phyloP scores from a whole-genome alignment of 2,797 vertebrate genomes.

The Lacerta viridis region DNA sequence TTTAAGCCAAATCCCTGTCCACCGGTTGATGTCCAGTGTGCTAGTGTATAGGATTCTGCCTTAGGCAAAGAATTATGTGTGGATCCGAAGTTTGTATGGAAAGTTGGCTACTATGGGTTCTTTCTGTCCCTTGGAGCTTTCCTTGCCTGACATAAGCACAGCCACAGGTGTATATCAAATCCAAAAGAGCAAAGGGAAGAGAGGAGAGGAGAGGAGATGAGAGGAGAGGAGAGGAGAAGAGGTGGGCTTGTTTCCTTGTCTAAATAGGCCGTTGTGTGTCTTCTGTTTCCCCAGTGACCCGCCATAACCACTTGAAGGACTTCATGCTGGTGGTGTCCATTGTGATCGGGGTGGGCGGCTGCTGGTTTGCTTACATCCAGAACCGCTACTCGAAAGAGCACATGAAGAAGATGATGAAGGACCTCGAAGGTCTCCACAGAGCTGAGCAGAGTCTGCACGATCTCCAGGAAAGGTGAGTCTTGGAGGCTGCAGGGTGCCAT shows the following conservation, averaged over 20 bases:
- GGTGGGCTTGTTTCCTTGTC: neutral
- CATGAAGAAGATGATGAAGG: slow-evolving; percentile 99
- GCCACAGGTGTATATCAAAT: neutral
- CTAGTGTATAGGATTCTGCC: no score
- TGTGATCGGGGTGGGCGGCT: slow-evolving; percentile 97
- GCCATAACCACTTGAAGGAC: slow-evolving; percentile 98
- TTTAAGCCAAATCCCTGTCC: no score
- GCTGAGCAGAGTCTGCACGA: slow-evolving; percentile 97
- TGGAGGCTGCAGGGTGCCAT: neutral
- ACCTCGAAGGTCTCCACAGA: slow-evolving; percentile 95
- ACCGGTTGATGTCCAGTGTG: neutral
- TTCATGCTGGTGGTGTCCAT: slow-evolving; percentile 99
- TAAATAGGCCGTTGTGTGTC: rapidly evolving
- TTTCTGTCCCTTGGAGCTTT: no score
- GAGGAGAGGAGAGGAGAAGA: neutral
- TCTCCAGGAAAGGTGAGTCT: slow-evolving; percentile 93
- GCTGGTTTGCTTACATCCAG: slow-evolving; percentile 99
- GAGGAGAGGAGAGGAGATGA: neutral
- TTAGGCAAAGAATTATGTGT: neutral
- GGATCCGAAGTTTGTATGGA: neutral
- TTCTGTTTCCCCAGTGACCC: slow-evolving; percentile 85
- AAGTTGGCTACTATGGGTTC: neutral
- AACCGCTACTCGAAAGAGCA: slow-evolving; percentile 98
- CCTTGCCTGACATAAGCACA: neutral
- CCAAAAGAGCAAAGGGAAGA: neutral